Conservation (phyloP, 2,888 invertebrate genomes). For the Chorisops tibialis region DNA sequence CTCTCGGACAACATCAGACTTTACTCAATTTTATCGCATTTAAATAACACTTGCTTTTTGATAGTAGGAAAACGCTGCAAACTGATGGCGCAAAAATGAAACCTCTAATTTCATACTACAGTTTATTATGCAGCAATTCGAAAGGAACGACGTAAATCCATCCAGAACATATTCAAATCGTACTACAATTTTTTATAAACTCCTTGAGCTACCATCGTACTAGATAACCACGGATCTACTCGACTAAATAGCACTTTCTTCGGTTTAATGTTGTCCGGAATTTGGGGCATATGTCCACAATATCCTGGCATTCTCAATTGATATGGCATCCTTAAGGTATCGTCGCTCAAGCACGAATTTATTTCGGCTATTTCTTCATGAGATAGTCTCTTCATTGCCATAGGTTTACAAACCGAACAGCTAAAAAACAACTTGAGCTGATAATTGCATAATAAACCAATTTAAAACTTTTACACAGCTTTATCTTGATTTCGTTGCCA, state of each 20-base stretch:
- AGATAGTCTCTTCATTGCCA: background rate
- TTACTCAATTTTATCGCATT: no score
- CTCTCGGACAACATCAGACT: no score
- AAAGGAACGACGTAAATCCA: no score
- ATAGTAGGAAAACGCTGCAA: no score
- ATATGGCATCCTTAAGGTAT: slow-evolving; percentile 30
- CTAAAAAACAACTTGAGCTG: background rate
- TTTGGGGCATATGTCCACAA: slow-evolving; percentile 31
- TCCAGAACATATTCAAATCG: no score
- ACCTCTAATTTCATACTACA: no score
- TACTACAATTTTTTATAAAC: slow-evolving; percentile 11
- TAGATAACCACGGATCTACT: slow-evolving; percentile 32
- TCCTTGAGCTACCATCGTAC: slow-evolving; percentile 31
- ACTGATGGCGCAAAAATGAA: no score
- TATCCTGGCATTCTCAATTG: slow-evolving; percentile 32
- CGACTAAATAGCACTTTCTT: slow-evolving; percentile 30
- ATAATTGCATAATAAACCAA: background rate
- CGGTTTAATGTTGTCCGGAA: slow-evolving; percentile 30
- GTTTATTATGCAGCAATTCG: no score
- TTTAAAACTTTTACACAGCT: background rate
- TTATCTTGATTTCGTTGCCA: slow-evolving; percentile 26
- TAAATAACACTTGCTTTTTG: no score
- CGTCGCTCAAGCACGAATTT: slow-evolving; percentile 9
- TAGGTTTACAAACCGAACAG: background rate
- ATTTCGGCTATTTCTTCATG: background rate